Evolutionary conservation across 2,113 vertebrate genomes (phyloP).

Genomic region (Hoplias malabaricus): DNA sequence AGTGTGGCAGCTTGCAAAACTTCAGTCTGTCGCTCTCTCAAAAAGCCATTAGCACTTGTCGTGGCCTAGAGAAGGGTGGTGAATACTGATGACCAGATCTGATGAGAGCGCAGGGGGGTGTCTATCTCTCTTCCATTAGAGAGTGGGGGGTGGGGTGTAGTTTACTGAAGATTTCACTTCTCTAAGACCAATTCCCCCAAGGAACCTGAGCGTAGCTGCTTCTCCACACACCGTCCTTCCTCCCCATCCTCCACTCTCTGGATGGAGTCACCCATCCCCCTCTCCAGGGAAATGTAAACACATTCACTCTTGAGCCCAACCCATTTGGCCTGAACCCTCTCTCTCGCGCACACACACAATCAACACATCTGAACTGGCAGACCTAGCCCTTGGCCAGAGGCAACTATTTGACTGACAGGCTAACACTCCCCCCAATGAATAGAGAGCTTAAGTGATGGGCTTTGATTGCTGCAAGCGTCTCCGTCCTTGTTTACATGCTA

Average conservation of each 20-base stretch:
- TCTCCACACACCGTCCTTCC: slow-evolving; percentile 24
- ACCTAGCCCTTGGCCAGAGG: slow-evolving; percentile 34
- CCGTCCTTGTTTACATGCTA: neutral
- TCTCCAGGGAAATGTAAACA: slow-evolving; percentile 50
- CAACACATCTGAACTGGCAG: slow-evolving; percentile 34
- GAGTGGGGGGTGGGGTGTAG: slow-evolving; percentile 10
- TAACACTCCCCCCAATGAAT: slow-evolving; percentile 15
- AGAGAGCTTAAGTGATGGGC: slow-evolving; percentile 11
- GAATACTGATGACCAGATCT: slow-evolving; percentile 38
- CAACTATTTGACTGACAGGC: slow-evolving; percentile 39
- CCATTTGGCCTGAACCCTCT: neutral
- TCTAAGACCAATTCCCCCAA: slow-evolving; percentile 4
- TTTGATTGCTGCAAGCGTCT: slow-evolving; percentile 3
- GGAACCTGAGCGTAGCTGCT: slow-evolving; percentile 24
- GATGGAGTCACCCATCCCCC: slow-evolving; percentile 44
- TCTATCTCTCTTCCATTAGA: slow-evolving; percentile 4
- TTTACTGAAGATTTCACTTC: slow-evolving; percentile 34
- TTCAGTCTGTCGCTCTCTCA: slow-evolving; percentile 1
- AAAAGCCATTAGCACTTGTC: slow-evolving; percentile 25
- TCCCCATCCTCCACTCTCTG: slow-evolving; percentile 15
- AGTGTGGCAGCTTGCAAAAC: neutral
- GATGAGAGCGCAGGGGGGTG: slow-evolving; percentile 4
- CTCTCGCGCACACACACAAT: slow-evolving; percentile 33
- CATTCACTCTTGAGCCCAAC: slow-evolving; percentile 8
- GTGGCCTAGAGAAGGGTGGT: neutral